Percentiles rank a stretch among this genome's conserved stretches.
phyloP scores from a whole-genome alignment of 2,113 vertebrate species.

The Ondatra zibethicus region DNA sequence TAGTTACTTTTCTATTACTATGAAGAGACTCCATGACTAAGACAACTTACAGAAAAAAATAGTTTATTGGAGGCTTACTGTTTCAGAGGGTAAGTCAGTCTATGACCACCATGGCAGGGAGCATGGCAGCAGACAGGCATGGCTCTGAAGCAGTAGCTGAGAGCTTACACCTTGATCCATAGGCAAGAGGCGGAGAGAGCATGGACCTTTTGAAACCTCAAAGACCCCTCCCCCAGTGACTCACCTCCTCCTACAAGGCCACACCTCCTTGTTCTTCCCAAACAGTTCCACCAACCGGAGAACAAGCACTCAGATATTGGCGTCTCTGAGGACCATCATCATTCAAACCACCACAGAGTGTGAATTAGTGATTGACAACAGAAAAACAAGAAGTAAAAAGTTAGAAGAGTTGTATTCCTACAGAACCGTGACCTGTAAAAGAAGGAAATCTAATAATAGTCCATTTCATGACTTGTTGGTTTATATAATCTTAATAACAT shows the following conservation, averaged over 20 bases:
- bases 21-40: neutral
- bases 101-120: fast-evolving
- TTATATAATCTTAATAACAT: no score
- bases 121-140: neutral
- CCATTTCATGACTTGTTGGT: no score
- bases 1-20: neutral
- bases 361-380: no score
- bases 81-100: neutral
- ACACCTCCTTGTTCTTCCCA: neutral
- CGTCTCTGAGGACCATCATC: no score
- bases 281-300: neutral
- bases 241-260: neutral
- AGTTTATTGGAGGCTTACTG: neutral
- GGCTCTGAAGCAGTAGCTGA: neutral
- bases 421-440: no score
- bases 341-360: no score
- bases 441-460: no score
- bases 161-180: neutral
- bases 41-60: neutral
- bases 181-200: neutral
- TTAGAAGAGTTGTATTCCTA: no score
- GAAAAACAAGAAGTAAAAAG: no score
- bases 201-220: neutral
- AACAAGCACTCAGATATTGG: neutral
- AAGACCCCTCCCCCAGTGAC: neutral